Conservation (phyloP, 2,113 vertebrate species). For the Larimichthys crocea region DNA sequence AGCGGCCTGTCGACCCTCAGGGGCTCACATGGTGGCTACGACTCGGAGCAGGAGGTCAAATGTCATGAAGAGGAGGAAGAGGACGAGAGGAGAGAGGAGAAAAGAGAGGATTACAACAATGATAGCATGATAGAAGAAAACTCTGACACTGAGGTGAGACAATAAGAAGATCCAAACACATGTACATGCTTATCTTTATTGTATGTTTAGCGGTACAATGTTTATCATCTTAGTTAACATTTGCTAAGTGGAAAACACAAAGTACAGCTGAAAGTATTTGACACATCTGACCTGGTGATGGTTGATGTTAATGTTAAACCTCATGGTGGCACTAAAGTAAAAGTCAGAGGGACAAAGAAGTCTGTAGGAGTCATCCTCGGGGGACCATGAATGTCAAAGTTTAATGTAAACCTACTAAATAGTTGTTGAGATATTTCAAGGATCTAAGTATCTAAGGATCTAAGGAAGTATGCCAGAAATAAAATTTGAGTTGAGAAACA, state of each 20-base stretch:
- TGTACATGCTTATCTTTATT: background rate
- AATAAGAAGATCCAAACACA: background rate
- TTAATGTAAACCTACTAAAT: background rate
- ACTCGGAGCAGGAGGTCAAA: slow-evolving; percentile 90
- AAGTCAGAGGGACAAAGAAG: background rate
- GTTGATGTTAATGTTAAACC: background rate
- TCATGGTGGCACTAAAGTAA: background rate
- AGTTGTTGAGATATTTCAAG: background rate
- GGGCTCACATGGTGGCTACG: slow-evolving; percentile 89
- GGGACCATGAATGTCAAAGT: background rate
- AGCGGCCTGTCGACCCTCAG: slow-evolving; percentile 94
- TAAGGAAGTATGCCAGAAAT: background rate
- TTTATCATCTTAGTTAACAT: background rate
- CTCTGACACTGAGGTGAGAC: slow-evolving; percentile 90
- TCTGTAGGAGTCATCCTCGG: background rate
- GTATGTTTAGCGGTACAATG: background rate
- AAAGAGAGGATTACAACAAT: slow-evolving; percentile 58
- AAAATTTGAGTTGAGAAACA: background rate
- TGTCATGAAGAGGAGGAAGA: slow-evolving; percentile 77
- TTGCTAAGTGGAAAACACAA: background rate
- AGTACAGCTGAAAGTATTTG: background rate
- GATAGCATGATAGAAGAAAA: slow-evolving; percentile 84
- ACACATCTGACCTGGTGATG: too few relatives aligned
- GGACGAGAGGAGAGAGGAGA: slow-evolving; percentile 11
- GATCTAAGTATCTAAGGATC: too few relatives aligned